Evolutionary conservation across 2,888 invertebrate genomes (phyloP).

Genomic region (Philhelius pedissequus): DNA sequence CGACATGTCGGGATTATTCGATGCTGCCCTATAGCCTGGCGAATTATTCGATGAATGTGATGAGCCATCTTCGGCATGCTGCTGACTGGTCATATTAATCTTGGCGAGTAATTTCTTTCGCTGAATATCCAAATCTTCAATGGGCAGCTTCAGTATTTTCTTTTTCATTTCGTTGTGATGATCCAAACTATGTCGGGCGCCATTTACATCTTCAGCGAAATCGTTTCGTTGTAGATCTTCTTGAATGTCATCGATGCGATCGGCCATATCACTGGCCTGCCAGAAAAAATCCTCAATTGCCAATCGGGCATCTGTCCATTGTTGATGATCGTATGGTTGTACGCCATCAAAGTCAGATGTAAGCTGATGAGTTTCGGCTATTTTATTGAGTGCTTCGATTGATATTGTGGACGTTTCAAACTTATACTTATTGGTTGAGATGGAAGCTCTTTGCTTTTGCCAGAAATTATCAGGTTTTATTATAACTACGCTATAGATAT

Average conservation of each 20-base stretch:
- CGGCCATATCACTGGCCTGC: conserved; percentile 96
- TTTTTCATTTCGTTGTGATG: conserved; percentile 96
- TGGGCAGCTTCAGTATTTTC: conserved; percentile 94
- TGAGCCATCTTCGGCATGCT: conserved; percentile 73
- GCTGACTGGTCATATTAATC: conserved; percentile 78
- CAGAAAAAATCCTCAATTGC: conserved; percentile 97
- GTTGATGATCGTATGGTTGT: conserved; percentile 95
- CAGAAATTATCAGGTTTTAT: conserved; percentile 99
- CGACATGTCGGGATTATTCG: conserved; percentile 79
- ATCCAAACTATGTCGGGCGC: conserved; percentile 94
- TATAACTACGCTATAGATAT: conserved; percentile 95
- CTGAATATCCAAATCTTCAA: conserved; percentile 94
- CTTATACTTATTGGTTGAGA: conserved; percentile 98
- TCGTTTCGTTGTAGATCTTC: conserved; percentile 95
- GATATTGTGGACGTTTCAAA: conserved; percentile 99
- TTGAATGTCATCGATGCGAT: conserved; percentile 94
- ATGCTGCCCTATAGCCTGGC: conserved; percentile 74
- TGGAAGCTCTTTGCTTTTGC: conserved; percentile 98
- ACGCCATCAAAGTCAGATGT: conserved; percentile 96
- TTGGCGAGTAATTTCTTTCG: conserved; percentile 84
- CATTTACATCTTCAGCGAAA: conserved; percentile 95
- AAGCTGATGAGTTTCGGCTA: conserved; percentile 94
- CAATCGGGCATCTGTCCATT: conserved; percentile 97
- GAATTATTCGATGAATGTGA: conserved; percentile 79
- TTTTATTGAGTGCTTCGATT: conserved; percentile 94